Conservation (phyloP, 2,888 invertebrate genomes). For the Macaria liturata region DNA sequence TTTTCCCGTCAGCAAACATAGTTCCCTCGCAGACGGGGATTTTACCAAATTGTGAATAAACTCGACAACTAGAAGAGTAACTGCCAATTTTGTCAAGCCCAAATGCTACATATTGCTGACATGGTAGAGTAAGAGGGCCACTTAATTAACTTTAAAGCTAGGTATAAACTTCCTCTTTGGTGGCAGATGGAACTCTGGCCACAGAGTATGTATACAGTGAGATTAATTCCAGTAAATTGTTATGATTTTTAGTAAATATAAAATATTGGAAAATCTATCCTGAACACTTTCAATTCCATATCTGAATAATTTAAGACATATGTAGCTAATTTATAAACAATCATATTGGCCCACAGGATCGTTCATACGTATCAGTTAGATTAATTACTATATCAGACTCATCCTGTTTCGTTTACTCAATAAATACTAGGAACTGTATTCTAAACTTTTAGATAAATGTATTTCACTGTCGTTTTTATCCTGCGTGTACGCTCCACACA, state of each 20-base stretch:
- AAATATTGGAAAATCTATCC: too few species aligned
- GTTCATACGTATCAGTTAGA: too few species aligned
- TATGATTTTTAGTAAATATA: too few species aligned
- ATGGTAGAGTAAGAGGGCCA: constrained; percentile 49
- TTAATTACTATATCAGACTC: too few species aligned
- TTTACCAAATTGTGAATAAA: constrained; percentile 42
- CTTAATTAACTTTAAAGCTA: constrained; percentile 74
- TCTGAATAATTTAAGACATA: too few species aligned
- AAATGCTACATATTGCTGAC: constrained; percentile 56
- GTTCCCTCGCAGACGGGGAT: constrained; percentile 35
- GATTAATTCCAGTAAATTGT: too few species aligned
- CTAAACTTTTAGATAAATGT: too few species aligned
- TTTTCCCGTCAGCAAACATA: constrained; percentile 19
- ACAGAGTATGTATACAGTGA: constrained; percentile 3
- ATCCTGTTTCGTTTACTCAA: too few species aligned
- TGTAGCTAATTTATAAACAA: too few species aligned
- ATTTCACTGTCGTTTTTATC: neutral
- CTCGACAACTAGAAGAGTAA: constrained; percentile 41
- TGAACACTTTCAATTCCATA: too few species aligned
- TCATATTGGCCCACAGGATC: too few species aligned
- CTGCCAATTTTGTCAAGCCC: constrained; percentile 53
- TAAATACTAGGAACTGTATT: too few species aligned
- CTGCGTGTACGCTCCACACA: constrained; percentile 45
- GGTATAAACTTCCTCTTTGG: constrained; percentile 55
- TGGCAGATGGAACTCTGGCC: constrained; percentile 25